Conservation (phyloP, 2,888 invertebrate genomes). For the Acholoe squamosa region DNA sequence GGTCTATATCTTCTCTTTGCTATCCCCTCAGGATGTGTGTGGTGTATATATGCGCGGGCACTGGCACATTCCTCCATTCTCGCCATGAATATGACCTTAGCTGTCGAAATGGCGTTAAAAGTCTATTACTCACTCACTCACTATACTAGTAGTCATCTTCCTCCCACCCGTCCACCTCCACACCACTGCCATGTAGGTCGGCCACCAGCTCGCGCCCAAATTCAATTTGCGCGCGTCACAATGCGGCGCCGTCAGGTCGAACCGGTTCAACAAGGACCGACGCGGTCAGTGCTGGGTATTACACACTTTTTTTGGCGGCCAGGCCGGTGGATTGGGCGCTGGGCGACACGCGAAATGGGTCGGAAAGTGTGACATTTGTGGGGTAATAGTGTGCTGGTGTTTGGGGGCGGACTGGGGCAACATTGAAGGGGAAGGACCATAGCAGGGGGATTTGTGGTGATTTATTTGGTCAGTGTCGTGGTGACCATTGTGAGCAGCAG, state of each 20-base stretch:
- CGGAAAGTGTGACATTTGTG: conserved; percentile 53
- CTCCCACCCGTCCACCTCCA: background rate
- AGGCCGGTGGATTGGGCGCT: conserved; percentile 20
- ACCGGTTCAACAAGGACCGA: conserved; percentile 49
- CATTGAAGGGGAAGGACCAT: background rate
- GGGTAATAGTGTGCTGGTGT: conserved; percentile 53
- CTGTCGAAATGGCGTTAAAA: too few species aligned
- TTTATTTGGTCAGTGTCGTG: conserved; percentile 22
- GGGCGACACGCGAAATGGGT: conserved; percentile 50
- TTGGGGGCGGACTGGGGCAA: background rate
- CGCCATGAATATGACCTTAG: too few species aligned
- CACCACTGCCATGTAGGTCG: conserved; percentile 4
- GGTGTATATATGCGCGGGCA: too few species aligned
- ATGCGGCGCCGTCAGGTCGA: conserved; percentile 29
- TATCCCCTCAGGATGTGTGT: too few species aligned
- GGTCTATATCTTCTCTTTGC: too few species aligned
- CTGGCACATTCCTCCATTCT: too few species aligned
- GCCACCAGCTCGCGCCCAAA: background rate
- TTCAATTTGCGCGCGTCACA: conserved; percentile 39
- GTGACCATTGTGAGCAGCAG: background rate
- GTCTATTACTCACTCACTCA: too few species aligned
- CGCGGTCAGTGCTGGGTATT: conserved; percentile 38
- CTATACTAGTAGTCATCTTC: too few species aligned
- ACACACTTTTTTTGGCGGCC: conserved; percentile 6
- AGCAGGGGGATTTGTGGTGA: background rate